Base-by-base conservation (phyloP, 2,113 vertebrate species). In the Amblyopsis rosae region DNA sequence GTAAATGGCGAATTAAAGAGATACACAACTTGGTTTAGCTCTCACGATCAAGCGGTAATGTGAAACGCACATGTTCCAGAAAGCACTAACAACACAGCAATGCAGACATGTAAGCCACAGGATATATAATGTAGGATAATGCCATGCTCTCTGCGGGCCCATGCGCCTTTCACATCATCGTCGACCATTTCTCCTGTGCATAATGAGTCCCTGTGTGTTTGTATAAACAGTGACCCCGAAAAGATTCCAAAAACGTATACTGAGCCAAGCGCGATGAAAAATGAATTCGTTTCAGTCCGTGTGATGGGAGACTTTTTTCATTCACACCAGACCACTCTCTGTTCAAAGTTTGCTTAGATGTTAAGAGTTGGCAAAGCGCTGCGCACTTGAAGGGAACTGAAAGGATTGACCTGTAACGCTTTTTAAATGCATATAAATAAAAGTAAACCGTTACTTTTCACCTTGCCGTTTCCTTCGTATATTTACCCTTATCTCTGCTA, bases 261-360 rank as follows among this genome's bases (percentile, higher is more conserved):
- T 15, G 15, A 65, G 59, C 56, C 4, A 76, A 56, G 51, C 59
- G 68, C 59, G 65, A 67, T 62, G 75, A 62, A 67, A 83, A 73
- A 76, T 19, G 62, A 70, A 82, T 75, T 86, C 9, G 69, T 84
- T 65, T 82, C 70, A 56, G 73, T 63, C 8, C 56, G 5, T 35
- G 53, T 60, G 80, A 81, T 68, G 67, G 50, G 62, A 69, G 41
- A 63, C 12, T 59, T 63, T 54, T 16, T 16, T 65, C 69, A 59
- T 59, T 59, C 8, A 67, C 57, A 53, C 53, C 49, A 73, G 49
- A 16, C 63, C 26, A 59, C 33, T 32, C 54, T 76, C 54, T 65
- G 72, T 26, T 75, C 19, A 56, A 76, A 58, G 66, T 77, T 79
- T 73, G 41, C 59, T 57, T 76, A 59, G 12, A 76, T 62, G 75